These are phyloP conservation scores for Nannobrachium achirus DNA, from an alignment of 2,113 vertebrate genomes.

Conservation along the genomic window DNA sequence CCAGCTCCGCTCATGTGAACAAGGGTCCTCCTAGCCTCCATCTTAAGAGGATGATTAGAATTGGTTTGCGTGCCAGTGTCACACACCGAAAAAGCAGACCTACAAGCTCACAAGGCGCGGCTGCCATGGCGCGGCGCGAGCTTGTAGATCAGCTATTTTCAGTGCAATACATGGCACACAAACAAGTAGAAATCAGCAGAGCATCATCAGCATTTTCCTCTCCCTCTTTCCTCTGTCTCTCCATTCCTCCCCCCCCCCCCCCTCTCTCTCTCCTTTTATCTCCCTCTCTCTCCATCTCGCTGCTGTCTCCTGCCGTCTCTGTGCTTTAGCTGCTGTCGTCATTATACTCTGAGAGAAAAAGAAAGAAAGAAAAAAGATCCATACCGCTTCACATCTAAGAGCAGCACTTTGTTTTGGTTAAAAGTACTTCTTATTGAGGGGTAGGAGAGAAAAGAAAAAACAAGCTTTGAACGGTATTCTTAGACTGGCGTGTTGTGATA, in stretches of 20 bases:
- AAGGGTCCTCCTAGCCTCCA: conserved; percentile 18
- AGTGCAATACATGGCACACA: too few species aligned
- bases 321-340: conserved; percentile 3
- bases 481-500: conserved; percentile 41
- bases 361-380: conserved; percentile 7
- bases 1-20: conserved; percentile 61
- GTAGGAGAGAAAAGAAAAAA: conserved; percentile 7
- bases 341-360: not conserved
- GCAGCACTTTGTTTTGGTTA: conserved; percentile 49
- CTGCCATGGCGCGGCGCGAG: too few species aligned
- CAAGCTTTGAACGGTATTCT: conserved; percentile 43
- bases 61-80: too few species aligned
- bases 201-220: conserved; percentile 46
- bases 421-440: conserved; percentile 38
- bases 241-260: not conserved
- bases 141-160: too few species aligned
- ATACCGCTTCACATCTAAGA: conserved; percentile 31
- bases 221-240: not conserved
- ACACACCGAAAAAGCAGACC: too few species aligned
- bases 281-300: conserved; percentile 14
- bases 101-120: too few species aligned
- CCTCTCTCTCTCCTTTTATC: conserved; percentile 40
- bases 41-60: conserved; percentile 45
- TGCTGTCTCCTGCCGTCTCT: conserved; percentile 24
- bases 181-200: too few species aligned